Evolutionary conservation across 1,140 invertebrate species (phyloP), one percentile per base, ranked within the genome.

Genomic region (Conus ventricosus): DNA sequence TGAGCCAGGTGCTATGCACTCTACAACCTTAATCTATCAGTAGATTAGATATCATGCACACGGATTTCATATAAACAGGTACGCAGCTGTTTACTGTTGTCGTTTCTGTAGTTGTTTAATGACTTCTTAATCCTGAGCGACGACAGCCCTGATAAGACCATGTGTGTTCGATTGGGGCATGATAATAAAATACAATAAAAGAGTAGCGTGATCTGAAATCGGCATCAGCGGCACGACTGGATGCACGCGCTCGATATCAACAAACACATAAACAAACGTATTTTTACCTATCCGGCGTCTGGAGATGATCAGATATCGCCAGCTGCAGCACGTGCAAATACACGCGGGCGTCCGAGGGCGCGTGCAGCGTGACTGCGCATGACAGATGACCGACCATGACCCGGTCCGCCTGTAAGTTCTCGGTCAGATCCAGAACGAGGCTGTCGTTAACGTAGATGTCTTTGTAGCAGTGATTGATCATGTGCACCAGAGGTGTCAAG

Each of bases 351-450:
- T 60, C 85, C 23, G 55, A 53, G 20, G 39, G 85, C 8, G 85
- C 67, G 20, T 80, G 71, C 39, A 87, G 63, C 51, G 75, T 78
- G 4, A 57, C 20, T 25, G 25, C 85, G 71, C 85, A 87, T 25
- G 85, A 78, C 51, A 87, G 75, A 53, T 87, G 75, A 78, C 85
- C 85, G 39, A 87, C 85, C 51, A 75, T 54, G 71, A 87, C 75
- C 5, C 85, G 71, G 53, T 87, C 85, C 39, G 85, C 71, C 53
- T 39, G 27, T 8, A 87, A 54, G 15, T 87, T 13, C 71, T 87
- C 85, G 1, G 85, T 87, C 23, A 87, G 71, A 71, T 87, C 85
- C 71, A 87, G 75, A 13, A 87, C 3, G 51, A 87, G 85, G 85
- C 85, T 87, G 4, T 87, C 85, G 75, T 87, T 87, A 5, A 87